Conservation (phyloP, 2,113 vertebrate species). For the Proteles cristata region DNA sequence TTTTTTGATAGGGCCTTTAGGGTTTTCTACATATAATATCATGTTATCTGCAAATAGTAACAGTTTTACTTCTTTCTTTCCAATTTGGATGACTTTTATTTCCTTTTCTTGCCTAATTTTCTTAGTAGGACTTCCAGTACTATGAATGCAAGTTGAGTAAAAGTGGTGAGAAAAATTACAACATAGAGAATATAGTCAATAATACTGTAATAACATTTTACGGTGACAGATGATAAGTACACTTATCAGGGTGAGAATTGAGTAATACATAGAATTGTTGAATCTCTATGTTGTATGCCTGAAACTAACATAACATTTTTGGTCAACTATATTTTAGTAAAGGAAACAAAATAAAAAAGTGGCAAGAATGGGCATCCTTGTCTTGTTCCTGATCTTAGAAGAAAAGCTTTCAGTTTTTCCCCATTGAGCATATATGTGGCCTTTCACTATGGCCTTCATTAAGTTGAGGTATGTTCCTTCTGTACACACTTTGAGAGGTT, state of each 20-base stretch:
- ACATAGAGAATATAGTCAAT: not conserved
- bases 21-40: not conserved
- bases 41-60: not conserved
- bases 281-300: not conserved
- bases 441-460: not conserved
- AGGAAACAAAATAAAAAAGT: not conserved
- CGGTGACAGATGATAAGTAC: not conserved
- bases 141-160: not conserved
- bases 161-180: not conserved
- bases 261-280: not conserved
- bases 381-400: not conserved
- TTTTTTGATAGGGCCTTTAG: not conserved
- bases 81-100: not conserved
- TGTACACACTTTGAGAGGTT: not conserved
- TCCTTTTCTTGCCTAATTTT: not conserved
- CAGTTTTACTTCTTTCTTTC: not conserved
- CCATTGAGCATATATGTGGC: not conserved
- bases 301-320: not conserved
- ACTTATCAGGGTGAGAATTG: not conserved
- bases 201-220: not conserved
- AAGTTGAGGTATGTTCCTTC: not conserved
- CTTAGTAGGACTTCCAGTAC: not conserved
- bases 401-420: not conserved
- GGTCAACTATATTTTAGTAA: not conserved
- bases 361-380: not conserved